Conservation (phyloP, 2,113 vertebrate genomes). For the Anhinga rufa region DNA sequence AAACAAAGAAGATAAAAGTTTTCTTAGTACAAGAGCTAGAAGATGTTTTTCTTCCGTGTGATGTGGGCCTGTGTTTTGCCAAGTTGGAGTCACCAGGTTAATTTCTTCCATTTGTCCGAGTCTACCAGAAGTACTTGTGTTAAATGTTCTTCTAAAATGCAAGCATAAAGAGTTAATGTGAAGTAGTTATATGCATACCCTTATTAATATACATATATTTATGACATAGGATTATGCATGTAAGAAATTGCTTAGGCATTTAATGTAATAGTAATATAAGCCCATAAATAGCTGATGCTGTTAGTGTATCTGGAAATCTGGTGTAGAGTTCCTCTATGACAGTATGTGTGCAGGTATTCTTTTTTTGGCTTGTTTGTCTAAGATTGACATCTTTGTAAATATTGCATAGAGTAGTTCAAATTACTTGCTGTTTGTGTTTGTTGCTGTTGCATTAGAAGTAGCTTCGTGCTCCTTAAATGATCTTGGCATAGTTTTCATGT, state of each 20-base stretch:
- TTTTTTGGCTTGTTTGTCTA: background rate
- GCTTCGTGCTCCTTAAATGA: background rate
- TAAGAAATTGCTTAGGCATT: background rate
- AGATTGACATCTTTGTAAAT: slow-evolving; percentile 9
- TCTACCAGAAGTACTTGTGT: background rate
- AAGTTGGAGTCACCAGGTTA: background rate
- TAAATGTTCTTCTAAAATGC: background rate
- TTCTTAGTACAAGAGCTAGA: background rate
- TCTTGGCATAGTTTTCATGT: background rate
- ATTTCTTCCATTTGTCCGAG: background rate
- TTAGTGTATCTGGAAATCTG: background rate
- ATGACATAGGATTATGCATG: background rate
- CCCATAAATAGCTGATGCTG: background rate
- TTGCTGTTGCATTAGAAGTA: background rate
- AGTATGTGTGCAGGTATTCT: background rate
- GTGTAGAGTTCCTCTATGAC: background rate
- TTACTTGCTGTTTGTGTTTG: background rate
- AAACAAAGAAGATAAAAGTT: background rate
- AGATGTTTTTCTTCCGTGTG: background rate
- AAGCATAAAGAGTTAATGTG: background rate
- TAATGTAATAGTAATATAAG: background rate
- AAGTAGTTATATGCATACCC: background rate
- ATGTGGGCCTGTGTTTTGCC: background rate
- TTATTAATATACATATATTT: background rate
- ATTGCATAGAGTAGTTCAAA: background rate